Base-by-base conservation (phyloP, 2,888 invertebrate species). In the Aphelenchoides bicaudatus region DNA sequence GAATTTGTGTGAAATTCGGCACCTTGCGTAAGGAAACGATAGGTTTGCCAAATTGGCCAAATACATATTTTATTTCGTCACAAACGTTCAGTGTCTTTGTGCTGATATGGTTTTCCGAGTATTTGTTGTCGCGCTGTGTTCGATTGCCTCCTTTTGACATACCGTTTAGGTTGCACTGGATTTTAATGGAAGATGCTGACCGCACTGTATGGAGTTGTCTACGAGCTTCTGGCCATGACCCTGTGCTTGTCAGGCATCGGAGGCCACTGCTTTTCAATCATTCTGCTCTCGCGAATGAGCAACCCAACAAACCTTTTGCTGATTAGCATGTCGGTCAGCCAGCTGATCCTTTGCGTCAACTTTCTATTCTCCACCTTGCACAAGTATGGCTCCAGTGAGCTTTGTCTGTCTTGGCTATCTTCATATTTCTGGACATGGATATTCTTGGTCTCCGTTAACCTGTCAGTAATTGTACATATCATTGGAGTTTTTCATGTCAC, bases 381-480 rank as follows among this genome's bases (percentile, higher is more conserved):
- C 67, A 75, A 73, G 60, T 73, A 66, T 59, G 72, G 71, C 43
- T 67, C 67, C 6, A 74, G 73, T 54, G 63, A 68, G 34, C 59
- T 73, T 21, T 75, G 75, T 39, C 56, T 66, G 21, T 66, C 71
- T 13, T 23, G 34, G 16, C 51, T 64, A 19, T 64, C 65, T 65
- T 38, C 56, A 13, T 66, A 38, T 28, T 58, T 51, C 13, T 62
- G 56, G 58, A 64, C 64, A 2, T 48, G 34, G 6, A 46, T 62
- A 2, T 39, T 64, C 8, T 31, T 64, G 13, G 53, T 71, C 28
- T 70, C 69, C 1, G 74, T 75, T 6, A 72, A 72, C 1, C 57
- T 75, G 19, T 70, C 72, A 5, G 74, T 72, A 1, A 56, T 75
- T n/a, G 71, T 75, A 5, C 73, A 75, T 49, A 75, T 75, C 73